Conservation (phyloP, 2,888 invertebrate species). For the Drosophila barbarae region DNA sequence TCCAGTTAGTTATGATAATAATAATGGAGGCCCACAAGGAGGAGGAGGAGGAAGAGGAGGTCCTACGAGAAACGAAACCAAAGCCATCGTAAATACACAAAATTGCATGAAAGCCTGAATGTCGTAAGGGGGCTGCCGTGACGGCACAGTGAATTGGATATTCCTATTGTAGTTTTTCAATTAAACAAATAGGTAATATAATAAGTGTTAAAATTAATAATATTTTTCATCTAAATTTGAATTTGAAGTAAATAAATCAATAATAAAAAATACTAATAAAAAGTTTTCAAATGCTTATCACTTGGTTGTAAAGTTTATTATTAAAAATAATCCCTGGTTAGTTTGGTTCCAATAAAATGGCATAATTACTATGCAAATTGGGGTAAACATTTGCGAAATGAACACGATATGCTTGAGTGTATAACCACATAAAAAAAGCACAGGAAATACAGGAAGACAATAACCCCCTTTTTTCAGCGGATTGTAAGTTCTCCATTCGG, state of each 20-base stretch:
- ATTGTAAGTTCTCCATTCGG: background rate
- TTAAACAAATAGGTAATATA: too few relatives aligned
- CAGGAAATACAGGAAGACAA: background rate
- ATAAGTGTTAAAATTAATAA: too few relatives aligned
- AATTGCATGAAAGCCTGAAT: slow-evolving; percentile 25
- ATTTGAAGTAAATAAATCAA: too few relatives aligned
- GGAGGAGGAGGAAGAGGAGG: background rate
- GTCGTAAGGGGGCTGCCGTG: slow-evolving; percentile 5
- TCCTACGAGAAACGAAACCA: slow-evolving; percentile 5
- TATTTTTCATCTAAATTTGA: too few relatives aligned
- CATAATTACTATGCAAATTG: background rate
- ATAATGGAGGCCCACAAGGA: slow-evolving; percentile 27
- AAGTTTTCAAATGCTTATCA: background rate
- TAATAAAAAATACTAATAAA: background rate
- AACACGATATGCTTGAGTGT: slow-evolving; percentile 11
- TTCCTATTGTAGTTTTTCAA: background rate
- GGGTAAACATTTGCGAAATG: background rate
- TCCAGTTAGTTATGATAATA: slow-evolving; percentile 66
- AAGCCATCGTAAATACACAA: slow-evolving; percentile 27
- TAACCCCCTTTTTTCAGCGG: background rate
- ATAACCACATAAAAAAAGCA: too few relatives aligned
- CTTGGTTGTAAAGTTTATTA: background rate
- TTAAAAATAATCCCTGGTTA: too few relatives aligned
- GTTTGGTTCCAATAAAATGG: background rate
- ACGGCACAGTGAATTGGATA: background rate